Percentiles rank a stretch among this genome's conserved stretches.
Evolutionary conservation across 2,797 vertebrate species (phyloP).

Genomic region (Xyrichtys novacula): DNA sequence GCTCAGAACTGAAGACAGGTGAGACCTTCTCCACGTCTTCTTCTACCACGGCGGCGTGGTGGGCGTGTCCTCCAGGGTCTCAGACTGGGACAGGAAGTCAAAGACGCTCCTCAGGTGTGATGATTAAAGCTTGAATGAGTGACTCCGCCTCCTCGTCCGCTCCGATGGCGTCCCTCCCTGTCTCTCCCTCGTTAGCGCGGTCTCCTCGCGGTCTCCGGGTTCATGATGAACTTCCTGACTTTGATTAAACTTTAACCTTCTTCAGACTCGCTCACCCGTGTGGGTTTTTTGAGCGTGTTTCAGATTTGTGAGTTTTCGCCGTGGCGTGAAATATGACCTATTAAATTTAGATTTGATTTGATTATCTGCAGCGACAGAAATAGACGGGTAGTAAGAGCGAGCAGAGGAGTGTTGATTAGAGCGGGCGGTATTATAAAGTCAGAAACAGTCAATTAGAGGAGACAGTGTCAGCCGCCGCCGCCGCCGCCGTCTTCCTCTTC

Average conservation of each 20-base stretch:
- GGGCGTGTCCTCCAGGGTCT: no score
- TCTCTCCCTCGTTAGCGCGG: no score
- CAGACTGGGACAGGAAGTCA: no score
- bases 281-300: conserved; percentile 46
- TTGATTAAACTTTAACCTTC: conserved; percentile 56
- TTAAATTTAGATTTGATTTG: conserved; percentile 68
- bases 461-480: conserved; percentile 76
- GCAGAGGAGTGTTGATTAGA: conserved; percentile 72
- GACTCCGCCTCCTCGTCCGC: no score
- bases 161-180: no score
- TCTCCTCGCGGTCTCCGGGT: conserved; percentile 12
- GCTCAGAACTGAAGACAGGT: conserved; percentile 37
- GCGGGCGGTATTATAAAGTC: conserved; percentile 75
- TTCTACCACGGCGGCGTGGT: not conserved
- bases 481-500: no score
- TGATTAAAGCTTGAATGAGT: no score
- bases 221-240: conserved; percentile 66
- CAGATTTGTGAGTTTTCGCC: conserved; percentile 39
- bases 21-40: not conserved
- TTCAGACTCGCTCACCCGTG: conserved; percentile 33
- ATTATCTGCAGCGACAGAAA: conserved; percentile 55
- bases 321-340: conserved; percentile 56
- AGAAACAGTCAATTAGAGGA: conserved; percentile 72
- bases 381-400: conserved; percentile 63
- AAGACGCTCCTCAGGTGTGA: no score